A percentile compares a stretch with the other conserved stretches of the same genome.
Conservation (phyloP, 2,888 invertebrate species). For the Cryptophagus acutangulus region DNA sequence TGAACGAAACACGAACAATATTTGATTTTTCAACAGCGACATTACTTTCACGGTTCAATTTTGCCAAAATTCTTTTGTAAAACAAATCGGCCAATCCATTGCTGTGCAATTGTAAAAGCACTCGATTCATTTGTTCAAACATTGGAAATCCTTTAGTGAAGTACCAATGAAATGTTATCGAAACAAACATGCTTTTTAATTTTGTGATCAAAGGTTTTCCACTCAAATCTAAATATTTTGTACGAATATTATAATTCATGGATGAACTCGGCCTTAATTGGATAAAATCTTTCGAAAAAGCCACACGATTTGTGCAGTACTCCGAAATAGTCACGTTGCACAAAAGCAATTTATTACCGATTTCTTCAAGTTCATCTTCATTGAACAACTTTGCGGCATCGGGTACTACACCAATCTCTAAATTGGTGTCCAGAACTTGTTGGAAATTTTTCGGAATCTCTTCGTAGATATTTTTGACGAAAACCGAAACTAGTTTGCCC, state of each 20-base stretch:
- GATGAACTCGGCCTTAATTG: background rate
- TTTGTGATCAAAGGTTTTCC: background rate
- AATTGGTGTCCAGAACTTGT: background rate
- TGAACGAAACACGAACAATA: background rate
- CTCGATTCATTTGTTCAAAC: background rate
- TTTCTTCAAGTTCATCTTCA: too few species aligned
- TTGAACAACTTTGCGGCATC: too few species aligned
- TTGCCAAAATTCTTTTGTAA: background rate
- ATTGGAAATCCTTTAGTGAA: conserved; percentile 1
- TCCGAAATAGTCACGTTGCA: too few species aligned
- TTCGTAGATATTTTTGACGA: background rate
- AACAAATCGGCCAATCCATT: background rate
- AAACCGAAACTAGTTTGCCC: background rate
- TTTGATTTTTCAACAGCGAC: background rate
- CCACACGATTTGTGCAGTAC: background rate
- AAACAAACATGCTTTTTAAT: background rate
- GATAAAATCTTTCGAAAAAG: background rate
- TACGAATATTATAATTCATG: background rate
- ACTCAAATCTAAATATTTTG: background rate
- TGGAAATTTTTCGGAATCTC: background rate
- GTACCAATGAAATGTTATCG: background rate
- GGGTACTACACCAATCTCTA: too few species aligned
- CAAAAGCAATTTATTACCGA: too few species aligned
- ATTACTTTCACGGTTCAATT: background rate
- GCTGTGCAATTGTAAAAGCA: background rate